phyloP scores from a whole-genome alignment of 2,113 vertebrate species.

The Acrocephalus arundinaceus region DNA sequence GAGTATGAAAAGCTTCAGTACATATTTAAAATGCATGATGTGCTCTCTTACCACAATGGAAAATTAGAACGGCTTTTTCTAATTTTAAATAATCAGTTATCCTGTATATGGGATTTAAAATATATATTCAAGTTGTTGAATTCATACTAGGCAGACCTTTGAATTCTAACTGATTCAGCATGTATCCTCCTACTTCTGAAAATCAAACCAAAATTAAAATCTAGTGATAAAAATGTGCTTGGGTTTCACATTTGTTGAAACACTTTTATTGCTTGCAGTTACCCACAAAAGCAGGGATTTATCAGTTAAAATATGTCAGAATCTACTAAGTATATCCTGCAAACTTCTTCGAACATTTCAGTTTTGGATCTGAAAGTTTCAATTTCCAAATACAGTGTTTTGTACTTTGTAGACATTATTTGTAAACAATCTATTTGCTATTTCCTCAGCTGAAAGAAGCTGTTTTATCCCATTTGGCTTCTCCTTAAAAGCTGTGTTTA shows the following conservation, averaged over 20 bases:
- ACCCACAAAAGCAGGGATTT: neutral
- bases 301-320: neutral
- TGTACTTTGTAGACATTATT: neutral
- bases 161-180: neutral
- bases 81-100: neutral
- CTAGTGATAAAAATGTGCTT: neutral
- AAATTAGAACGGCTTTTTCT: slow-evolving; percentile 28
- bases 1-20: neutral
- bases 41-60: slow-evolving; percentile 38
- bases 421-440: neutral
- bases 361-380: neutral
- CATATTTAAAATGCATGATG: slow-evolving; percentile 49
- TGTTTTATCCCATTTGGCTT: neutral
- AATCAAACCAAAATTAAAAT: neutral
- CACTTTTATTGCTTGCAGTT: neutral
- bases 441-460: neutral
- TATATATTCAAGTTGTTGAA: neutral
- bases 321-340: neutral
- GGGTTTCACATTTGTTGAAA: neutral
- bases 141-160: neutral
- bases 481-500: neutral
- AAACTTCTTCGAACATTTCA: neutral
- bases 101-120: neutral
- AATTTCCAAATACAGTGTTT: neutral
- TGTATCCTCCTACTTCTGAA: neutral